Evolutionary conservation across 2,888 invertebrate genomes (phyloP).

Genomic region (Poecilus cupreus): DNA sequence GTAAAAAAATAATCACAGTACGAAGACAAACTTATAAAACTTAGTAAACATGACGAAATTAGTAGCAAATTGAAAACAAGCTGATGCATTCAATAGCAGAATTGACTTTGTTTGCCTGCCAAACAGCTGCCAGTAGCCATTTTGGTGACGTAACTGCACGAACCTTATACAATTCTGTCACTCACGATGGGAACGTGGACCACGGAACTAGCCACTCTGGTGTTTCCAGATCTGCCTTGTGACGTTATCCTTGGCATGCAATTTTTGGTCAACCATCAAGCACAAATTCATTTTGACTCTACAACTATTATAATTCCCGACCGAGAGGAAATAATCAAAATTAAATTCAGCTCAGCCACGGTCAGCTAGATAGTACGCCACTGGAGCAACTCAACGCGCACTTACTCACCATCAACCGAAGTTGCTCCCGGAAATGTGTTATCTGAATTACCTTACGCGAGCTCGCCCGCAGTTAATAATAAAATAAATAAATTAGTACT

Average conservation of each 20-base stretch:
- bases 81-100: too few species aligned
- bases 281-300: background rate
- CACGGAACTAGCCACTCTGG: conserved; percentile 19
- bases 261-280: background rate
- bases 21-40: too few species aligned
- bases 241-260: background rate
- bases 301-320: background rate
- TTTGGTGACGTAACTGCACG: too few species aligned
- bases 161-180: background rate
- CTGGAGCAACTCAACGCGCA: background rate
- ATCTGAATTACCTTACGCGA: background rate
- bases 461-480: background rate
- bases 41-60: too few species aligned
- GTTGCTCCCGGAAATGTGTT: background rate
- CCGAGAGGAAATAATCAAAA: background rate
- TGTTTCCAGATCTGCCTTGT: background rate
- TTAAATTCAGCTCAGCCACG: background rate
- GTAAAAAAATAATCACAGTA: too few species aligned
- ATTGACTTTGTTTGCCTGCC: too few species aligned
- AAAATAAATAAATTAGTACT: background rate
- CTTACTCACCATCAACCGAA: background rate
- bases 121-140: too few species aligned
- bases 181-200: background rate
- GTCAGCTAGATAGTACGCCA: background rate
- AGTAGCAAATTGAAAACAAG: too few species aligned